phyloP scores from a whole-genome alignment of 2,797 vertebrate genomes.

The Cyprinella venusta region DNA sequence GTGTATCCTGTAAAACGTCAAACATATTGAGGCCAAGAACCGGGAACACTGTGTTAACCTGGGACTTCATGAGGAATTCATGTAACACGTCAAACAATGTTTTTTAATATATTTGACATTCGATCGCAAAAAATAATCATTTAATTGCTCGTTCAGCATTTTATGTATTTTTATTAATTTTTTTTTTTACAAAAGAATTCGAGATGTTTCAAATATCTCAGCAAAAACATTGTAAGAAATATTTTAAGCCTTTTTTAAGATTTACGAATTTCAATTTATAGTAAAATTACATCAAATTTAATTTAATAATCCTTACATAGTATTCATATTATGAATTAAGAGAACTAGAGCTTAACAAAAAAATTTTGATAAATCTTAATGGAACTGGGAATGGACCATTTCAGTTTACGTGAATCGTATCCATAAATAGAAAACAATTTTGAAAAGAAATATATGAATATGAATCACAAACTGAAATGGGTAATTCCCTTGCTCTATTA shows the following conservation, averaged over 20 bases:
- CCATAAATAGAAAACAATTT: too few relatives aligned
- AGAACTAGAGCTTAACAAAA: too few relatives aligned
- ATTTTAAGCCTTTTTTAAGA: not conserved
- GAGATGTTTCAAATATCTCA: too few relatives aligned
- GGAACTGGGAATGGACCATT: too few relatives aligned
- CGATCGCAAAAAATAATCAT: not conserved
- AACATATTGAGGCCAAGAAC: not conserved
- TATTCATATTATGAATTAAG: not conserved
- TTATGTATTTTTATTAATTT: not conserved
- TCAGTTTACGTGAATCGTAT: too few relatives aligned
- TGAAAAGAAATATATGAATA: too few relatives aligned
- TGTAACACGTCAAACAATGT: not conserved
- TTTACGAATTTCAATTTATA: too few relatives aligned
- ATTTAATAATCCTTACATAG: not conserved
- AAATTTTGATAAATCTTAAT: too few relatives aligned
- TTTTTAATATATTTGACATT: too few relatives aligned
- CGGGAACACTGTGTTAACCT: not conserved
- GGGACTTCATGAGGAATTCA: not conserved
- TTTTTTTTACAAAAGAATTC: not conserved
- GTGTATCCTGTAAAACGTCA: not conserved
- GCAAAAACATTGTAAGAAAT: not conserved
- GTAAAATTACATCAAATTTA: not conserved
- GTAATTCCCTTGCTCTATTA: too few relatives aligned
- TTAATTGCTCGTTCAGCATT: not conserved
- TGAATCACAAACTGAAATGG: too few relatives aligned